Conservation (phyloP, 2,888 invertebrate genomes). For the Hoplodrina blanda region DNA sequence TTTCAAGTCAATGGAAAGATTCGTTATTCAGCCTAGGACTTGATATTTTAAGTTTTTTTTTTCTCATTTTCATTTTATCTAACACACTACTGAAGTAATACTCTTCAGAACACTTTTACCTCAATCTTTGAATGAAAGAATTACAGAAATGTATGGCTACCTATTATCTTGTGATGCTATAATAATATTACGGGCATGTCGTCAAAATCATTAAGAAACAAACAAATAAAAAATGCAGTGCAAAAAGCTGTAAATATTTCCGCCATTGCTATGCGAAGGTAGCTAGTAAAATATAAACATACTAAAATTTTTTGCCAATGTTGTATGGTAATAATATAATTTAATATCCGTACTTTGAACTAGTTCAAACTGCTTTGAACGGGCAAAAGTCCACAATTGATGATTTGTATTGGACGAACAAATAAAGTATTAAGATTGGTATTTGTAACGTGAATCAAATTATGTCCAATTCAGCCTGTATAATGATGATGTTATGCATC, state of each 20-base stretch:
- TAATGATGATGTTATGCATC: too few relatives aligned
- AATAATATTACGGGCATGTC: neutral
- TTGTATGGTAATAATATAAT: neutral
- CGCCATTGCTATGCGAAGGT: neutral
- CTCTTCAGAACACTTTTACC: neutral
- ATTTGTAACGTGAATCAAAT: too few relatives aligned
- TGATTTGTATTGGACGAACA: neutral
- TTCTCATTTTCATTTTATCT: neutral
- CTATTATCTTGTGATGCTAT: conserved; percentile 26
- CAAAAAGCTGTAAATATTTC: neutral
- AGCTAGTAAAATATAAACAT: neutral
- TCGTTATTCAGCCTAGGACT: conserved; percentile 35
- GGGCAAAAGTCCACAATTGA: neutral
- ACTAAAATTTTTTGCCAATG: neutral
- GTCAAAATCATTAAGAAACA: too few relatives aligned
- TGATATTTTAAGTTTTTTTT: neutral
- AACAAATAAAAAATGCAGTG: neutral
- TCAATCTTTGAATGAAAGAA: conserved; percentile 26
- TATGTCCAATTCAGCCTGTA: too few relatives aligned
- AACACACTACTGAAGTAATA: neutral
- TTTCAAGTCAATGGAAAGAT: conserved; percentile 19
- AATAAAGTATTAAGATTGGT: neutral
- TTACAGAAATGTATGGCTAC: conserved; percentile 20
- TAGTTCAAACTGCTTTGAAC: neutral
- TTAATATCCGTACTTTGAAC: neutral